Evolutionary conservation across 2,797 vertebrate genomes (phyloP), one percentile per base, ranked within the genome.

Genomic region (Poliocrania exsul): DNA sequence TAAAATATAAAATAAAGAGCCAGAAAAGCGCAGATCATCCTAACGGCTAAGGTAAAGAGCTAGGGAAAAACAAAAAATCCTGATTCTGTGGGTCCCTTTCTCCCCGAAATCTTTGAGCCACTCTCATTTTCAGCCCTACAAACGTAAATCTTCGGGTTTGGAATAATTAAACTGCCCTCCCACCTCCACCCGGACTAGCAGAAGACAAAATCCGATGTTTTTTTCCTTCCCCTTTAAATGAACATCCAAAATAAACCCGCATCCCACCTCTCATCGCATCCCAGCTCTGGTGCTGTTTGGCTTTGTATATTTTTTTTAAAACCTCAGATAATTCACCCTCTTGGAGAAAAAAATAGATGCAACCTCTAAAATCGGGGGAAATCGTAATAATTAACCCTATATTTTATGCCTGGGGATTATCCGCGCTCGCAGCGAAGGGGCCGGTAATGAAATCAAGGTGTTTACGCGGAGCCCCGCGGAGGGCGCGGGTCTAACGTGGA

Each of bases 401-500:
- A 70, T 96, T 96, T 96, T 81, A 81, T 60, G 75, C 56, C 57
- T 17, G 16, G 80, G 86, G 74, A 90, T 92, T 79, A 83, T 92
- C 88, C 91, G 16, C 44, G 44, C 40, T 42, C 40, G 40, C 40
- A 42, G 40, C 40, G 40, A 17, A 19, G 49, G 26, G 70, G 82
- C 78, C 77, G 51, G 53, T 25, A 60, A 88, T 65, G 94, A 16
- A 33, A 57, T 75, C 83, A 56, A 93, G 96, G 96, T 92, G 95
- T 85, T 15, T 37, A 24, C 13, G 42, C 44, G 73, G 60, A 50
- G 80, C 73, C 16, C 25, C 86, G 35, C 35, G 62, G 64, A 46
- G 14, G 25, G 1, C 13, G 12, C 35, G 75, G 25, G 47, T 75
- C 93, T 79, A 95, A 1, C 96, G 86, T 99, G 98, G 99, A 99